Conservation (phyloP, 2,113 vertebrate genomes). For the Fregata magnificens region DNA sequence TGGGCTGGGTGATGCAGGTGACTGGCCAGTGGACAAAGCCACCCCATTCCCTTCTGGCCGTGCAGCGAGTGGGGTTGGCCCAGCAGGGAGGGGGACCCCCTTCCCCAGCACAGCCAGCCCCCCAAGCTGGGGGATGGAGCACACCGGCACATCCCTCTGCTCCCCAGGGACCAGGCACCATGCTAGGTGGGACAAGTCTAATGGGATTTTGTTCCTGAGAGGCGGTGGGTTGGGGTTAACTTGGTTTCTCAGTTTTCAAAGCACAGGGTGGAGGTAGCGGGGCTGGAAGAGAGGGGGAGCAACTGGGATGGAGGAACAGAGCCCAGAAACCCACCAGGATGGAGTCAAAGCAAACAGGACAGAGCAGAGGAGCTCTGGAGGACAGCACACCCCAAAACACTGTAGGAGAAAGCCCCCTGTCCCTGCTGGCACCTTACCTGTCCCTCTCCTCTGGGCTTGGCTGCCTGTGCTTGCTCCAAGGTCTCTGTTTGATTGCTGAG, state of each 20-base stretch:
- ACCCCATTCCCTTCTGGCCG: background rate
- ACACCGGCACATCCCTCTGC: background rate
- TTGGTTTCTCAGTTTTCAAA: background rate
- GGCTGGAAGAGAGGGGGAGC: background rate
- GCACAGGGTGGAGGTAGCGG: background rate
- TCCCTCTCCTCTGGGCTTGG: background rate
- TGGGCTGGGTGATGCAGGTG: background rate
- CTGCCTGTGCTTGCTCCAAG: background rate
- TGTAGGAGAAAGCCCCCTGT: background rate
- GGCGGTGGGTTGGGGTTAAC: background rate
- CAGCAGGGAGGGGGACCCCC: too few relatives aligned
- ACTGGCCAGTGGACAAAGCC: background rate
- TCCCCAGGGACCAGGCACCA: accelerated
- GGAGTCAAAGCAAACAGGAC: background rate
- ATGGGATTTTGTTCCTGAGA: background rate
- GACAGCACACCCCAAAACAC: background rate
- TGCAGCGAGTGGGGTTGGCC: background rate
- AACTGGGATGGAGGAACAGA: background rate
- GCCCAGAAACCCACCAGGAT: background rate
- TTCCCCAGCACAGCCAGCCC: background rate
- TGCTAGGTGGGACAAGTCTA: background rate
- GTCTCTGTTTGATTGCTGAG: too few relatives aligned
- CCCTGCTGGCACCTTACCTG: background rate
- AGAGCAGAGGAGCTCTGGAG: background rate
- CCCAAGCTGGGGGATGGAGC: background rate